Evolutionary conservation across 2,888 invertebrate species (phyloP).

Genomic region (Drosophila setosimentum): DNA sequence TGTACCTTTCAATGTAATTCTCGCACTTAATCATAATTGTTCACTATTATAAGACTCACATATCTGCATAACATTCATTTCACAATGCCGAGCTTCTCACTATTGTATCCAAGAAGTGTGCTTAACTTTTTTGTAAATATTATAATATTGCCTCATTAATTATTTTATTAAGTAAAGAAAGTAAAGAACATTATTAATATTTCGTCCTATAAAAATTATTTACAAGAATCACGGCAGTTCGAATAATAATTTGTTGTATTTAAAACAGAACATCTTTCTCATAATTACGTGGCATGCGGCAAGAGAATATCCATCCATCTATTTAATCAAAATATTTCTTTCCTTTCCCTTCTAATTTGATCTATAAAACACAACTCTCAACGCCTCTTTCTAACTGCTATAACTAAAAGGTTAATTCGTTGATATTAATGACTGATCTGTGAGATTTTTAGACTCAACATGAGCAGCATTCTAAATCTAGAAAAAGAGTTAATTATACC

Average conservation of each 20-base stretch:
- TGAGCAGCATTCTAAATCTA: conserved; percentile 1
- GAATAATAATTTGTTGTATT: not conserved
- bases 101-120: not conserved
- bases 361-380: not conserved
- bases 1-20: not conserved
- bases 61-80: not conserved
- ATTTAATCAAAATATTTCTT: not conserved
- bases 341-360: not conserved
- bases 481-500: conserved; percentile 1
- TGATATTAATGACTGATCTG: conserved; percentile 25
- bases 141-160: not conserved
- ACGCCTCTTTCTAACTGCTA: not conserved
- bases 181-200: not conserved
- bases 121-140: not conserved
- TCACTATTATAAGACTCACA: not conserved
- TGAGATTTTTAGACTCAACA: conserved; percentile 2
- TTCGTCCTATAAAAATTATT: not conserved
- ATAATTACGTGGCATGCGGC: not conserved
- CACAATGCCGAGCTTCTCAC: not conserved
- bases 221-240: not conserved
- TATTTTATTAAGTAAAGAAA: not conserved
- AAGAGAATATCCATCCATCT: not conserved
- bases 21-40: not conserved
- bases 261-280: accelerated
- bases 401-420: not conserved